Evolutionary conservation across 2,113 vertebrate species (phyloP), one percentile per base, ranked within the genome.

Genomic region (Nannobrachium achirus): DNA sequence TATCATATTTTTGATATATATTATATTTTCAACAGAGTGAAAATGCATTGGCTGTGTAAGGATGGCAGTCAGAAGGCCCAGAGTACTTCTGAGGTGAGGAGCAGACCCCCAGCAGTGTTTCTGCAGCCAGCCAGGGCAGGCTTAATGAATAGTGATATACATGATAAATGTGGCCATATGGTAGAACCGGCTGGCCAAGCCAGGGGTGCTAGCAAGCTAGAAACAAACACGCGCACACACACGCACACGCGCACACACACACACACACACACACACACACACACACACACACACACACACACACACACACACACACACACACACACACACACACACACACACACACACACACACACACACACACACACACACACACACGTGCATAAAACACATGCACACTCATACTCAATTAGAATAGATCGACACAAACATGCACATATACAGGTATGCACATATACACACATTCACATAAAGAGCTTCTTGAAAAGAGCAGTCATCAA

Each of bases 131-230:
- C 86, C 91, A 91, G 87, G 88, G 87, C 86, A 88, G 81, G 80
- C 87, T 86, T 90, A 91, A 91, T 91, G 88, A 91, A 90, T 78
- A 86, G 84, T 49, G 75, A 83, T 83, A 89, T 90, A 82, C 80
- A 91, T 93, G 92, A 93, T 93, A 88, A 92, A 93, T 93, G 91
- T 84, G 79, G 74, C 92, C 92, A 93, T 92, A 92, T 93, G 92
- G 92, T 88, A 80, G 79, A 77, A 78, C 90, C 89, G 86, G 88
- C 91, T 93, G 92, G 85, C 81, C 81, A 73, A 90, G 83, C 84
- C 88, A 91, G 88, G 85, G 81, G 80, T 86, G 82, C 82, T 81
- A 83, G n/a, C n/a, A n/a, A n/a, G 81, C 75, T 78, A 69, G 78
- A 76, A 76, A 3, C 69, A 1, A 38, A 19, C 56, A 6, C 39